A percentile compares a stretch with the other conserved stretches of the same genome.
Evolutionary conservation across 2,888 invertebrate genomes (phyloP).

Genomic region (Tachina fera): DNA sequence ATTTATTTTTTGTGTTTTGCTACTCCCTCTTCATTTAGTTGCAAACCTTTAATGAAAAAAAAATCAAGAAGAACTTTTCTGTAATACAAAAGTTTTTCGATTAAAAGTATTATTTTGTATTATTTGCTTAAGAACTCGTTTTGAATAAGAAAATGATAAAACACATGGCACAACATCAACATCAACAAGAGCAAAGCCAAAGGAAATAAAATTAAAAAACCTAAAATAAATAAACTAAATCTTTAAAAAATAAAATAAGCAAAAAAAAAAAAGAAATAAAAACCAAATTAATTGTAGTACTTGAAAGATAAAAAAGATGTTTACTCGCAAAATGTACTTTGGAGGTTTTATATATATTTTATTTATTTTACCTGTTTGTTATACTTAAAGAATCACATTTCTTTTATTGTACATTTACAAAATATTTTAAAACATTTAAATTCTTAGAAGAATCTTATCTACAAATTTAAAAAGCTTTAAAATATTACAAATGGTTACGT

Average conservation of each 20-base stretch:
- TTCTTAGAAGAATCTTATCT: no score
- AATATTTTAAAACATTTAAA: no score
- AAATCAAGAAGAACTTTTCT: constrained; percentile 27
- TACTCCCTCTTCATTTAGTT: constrained; percentile 36
- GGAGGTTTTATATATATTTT: not conserved
- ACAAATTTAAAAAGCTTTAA: no score
- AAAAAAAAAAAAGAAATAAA: constrained; percentile 31
- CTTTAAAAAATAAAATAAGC: constrained; percentile 12
- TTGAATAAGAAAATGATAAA: constrained; percentile 50
- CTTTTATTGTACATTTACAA: no score
- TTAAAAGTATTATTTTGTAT: constrained; percentile 68
- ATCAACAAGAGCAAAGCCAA: constrained; percentile 12
- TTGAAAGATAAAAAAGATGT: constrained; percentile 27
- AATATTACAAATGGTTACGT: no score
- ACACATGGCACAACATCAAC: constrained; percentile 1
- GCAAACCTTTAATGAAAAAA: constrained; percentile 59
- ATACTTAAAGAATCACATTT: constrained; percentile 9
- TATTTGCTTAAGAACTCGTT: constrained; percentile 67
- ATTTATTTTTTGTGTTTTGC: constrained; percentile 8
- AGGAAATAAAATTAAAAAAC: not conserved
- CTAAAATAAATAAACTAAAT: constrained; percentile 19
- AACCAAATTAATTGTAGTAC: constrained; percentile 44
- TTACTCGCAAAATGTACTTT: constrained; percentile 3
- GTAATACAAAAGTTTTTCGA: constrained; percentile 72
- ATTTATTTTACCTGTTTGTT: not conserved